Conservation (phyloP, 2,113 vertebrate species). For the Sula dactylatra region DNA sequence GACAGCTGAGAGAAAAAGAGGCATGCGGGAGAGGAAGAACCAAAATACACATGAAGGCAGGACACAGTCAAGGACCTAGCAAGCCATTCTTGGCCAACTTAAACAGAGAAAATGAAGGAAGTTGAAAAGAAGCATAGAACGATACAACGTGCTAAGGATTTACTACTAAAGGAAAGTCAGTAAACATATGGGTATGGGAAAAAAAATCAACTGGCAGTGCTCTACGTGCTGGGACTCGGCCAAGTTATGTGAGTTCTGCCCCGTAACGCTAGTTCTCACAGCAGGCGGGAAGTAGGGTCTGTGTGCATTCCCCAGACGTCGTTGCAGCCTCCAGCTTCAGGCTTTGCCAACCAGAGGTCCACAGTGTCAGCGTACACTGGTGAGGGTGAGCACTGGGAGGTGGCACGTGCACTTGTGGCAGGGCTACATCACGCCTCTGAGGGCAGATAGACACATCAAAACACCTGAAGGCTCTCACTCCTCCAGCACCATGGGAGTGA, state of each 20-base stretch:
- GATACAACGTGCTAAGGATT: neutral
- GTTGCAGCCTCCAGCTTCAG: neutral
- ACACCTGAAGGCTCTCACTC: neutral
- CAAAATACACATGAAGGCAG: neutral
- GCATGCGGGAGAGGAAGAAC: neutral
- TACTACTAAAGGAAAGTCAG: neutral
- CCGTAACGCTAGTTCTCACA: neutral
- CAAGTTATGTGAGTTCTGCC: neutral
- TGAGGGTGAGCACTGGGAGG: neutral
- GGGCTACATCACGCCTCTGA: neutral
- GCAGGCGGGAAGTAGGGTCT: neutral
- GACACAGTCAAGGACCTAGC: neutral
- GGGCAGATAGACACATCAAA: neutral
- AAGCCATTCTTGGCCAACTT: neutral
- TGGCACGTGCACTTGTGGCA: fast-evolving
- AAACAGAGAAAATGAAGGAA: neutral
- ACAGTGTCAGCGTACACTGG: neutral
- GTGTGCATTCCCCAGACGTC: fast-evolving
- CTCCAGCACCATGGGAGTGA: neutral
- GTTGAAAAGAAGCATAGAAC: neutral
- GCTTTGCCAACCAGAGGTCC: neutral
- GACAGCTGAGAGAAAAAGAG: neutral
- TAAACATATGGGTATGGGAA: neutral
- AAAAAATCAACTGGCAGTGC: neutral
- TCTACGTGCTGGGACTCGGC: neutral